Percentiles rank a stretch among this genome's conserved stretches.
phyloP scores from a whole-genome alignment of 2,113 vertebrate genomes.

The Bothrops jararaca region DNA sequence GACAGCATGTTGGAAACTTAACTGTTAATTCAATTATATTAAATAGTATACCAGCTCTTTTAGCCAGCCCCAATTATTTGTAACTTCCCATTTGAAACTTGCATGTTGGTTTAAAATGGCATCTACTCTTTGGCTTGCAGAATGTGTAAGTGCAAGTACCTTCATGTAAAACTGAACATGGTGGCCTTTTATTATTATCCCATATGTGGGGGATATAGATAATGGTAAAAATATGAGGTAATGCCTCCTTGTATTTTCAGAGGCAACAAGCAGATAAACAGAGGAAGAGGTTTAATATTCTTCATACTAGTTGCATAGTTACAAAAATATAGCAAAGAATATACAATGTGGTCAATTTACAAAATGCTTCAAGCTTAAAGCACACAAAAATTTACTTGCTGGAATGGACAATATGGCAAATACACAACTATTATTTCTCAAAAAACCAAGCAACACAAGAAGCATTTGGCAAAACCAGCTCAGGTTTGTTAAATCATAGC shows the following conservation, averaged over 20 bases:
- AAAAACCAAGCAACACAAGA: not conserved
- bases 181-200: not conserved
- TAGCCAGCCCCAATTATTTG: not conserved
- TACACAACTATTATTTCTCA: not conserved
- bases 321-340: not conserved
- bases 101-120: not conserved
- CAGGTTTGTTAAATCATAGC: not conserved
- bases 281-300: not conserved
- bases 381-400: not conserved
- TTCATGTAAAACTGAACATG: not conserved
- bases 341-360: not conserved
- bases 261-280: not conserved
- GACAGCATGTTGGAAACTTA: not conserved
- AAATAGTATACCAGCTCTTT: not conserved
- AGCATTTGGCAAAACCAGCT: not conserved
- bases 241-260: not conserved
- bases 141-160: not conserved
- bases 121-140: not conserved
- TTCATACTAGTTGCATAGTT: not conserved
- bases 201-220: not conserved
- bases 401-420: not conserved
- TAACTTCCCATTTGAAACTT: not conserved
- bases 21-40: not conserved
- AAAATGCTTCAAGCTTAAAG: not conserved
- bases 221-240: not conserved